phyloP scores from a whole-genome alignment of 2,888 invertebrate species.

The Apotomis capreana region DNA sequence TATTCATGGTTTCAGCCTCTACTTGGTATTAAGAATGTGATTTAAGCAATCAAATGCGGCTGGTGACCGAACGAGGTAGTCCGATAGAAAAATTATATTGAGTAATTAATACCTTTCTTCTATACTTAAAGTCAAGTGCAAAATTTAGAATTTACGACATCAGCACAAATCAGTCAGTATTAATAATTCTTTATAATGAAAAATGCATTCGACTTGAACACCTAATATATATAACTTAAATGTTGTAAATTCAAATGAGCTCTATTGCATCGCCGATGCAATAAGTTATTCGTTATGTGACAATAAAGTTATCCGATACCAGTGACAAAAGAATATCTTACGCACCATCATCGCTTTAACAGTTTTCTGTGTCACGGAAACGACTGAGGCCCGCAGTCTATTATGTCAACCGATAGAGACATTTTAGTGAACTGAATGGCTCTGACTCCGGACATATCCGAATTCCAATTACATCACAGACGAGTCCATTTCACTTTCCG shows the following conservation, averaged over 20 bases:
- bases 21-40: too few species aligned
- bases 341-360: slow-evolving; percentile 61
- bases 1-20: too few species aligned
- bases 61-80: too few species aligned
- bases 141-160: too few species aligned
- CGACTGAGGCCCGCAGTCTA: slow-evolving; percentile 63
- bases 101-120: too few species aligned
- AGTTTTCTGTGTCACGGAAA: slow-evolving; percentile 66
- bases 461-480: slow-evolving; percentile 84
- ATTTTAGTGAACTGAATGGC: slow-evolving; percentile 81
- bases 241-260: slow-evolving; percentile 58
- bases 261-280: slow-evolving; percentile 49
- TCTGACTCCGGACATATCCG: slow-evolving; percentile 82
- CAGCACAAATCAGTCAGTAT: not conserved
- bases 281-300: slow-evolving; percentile 50
- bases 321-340: slow-evolving; percentile 57
- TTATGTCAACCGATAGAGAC: slow-evolving; percentile 79
- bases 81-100: too few species aligned
- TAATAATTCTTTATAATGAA: not conserved
- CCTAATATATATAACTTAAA: slow-evolving; percentile 19
- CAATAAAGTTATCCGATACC: slow-evolving; percentile 54
- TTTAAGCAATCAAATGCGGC: too few species aligned
- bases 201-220: slow-evolving; percentile 6
- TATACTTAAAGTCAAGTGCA: too few species aligned
- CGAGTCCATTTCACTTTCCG: slow-evolving; percentile 84